Evolutionary conservation across 2,797 vertebrate species (phyloP), one percentile per base, ranked within the genome.

Genomic region (Allobates femoralis): DNA sequence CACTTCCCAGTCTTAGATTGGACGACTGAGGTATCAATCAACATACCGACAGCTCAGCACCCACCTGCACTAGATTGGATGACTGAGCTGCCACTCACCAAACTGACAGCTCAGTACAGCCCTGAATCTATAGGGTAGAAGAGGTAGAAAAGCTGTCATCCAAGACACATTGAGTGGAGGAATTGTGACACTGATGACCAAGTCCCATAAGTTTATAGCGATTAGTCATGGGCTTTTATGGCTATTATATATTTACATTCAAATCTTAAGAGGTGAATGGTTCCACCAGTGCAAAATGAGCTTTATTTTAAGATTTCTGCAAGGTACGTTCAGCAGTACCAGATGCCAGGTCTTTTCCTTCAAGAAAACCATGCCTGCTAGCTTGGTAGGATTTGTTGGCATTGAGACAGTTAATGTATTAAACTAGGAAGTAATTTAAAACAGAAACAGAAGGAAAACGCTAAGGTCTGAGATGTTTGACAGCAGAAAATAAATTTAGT

Each of bases 401-500:
- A 3, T 11, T 82, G 15, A 71, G 71, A 26, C 66, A 66, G 80
- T 82, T 82, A 71, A 30, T 71, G 66, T 37, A 71, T 56, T 30
- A 81, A 81, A 67, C 28, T 18, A 51, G 34, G 32, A n/a, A 82
- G 30, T 82, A 82, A 82, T 82, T 26, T 56, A 82, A 82, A 82
- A 51, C 80, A 82, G 80, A 82, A 71, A 41, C 51, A 30, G 12
- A 55, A 34, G 34, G n/a, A 34, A n/a, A n/a, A 5, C 64, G n/a
- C 26, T 7, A 67, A 81, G 15, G 28, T 53, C 64, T 71, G 32
- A 62, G 23, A 79, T 62, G 19, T 62, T n/a, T 79, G 77, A 62
- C 77, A 18, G 32, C 32, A 62, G 19, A 79, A 23, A 79, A 79
- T n/a, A 46, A 41, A 10, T 58, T 23, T 50, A 8, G 5, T 81